phyloP scores from a whole-genome alignment of 2,888 invertebrate genomes.

The Drosophila robusta region DNA sequence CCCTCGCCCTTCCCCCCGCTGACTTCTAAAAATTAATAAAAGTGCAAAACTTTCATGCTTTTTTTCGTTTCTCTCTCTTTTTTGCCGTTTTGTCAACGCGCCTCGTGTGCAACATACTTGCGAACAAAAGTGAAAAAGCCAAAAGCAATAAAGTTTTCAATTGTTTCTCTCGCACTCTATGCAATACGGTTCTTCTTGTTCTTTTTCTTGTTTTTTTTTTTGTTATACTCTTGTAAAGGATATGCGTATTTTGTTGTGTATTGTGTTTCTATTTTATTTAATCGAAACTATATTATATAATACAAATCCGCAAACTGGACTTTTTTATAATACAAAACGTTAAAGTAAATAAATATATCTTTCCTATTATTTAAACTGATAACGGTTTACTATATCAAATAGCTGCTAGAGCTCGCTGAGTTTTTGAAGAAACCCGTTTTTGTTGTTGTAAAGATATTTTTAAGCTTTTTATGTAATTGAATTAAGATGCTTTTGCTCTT shows the following conservation, averaged over 20 bases:
- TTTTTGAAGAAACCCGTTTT: no score
- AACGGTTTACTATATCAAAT: no score
- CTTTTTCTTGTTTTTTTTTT: background rate
- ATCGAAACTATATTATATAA: no score
- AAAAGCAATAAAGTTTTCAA: constrained; percentile 78
- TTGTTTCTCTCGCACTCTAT: constrained; percentile 76
- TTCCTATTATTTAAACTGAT: no score
- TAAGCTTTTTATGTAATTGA: no score
- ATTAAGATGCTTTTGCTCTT: no score
- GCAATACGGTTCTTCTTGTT: constrained; percentile 43
- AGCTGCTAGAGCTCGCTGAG: no score
- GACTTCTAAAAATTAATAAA: constrained; percentile 76
- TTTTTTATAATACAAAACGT: no score
- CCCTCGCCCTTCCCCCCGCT: constrained; percentile 16
- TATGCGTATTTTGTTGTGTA: background rate
- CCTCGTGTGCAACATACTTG: constrained; percentile 76
- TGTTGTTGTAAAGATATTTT: no score
- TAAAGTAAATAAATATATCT: no score
- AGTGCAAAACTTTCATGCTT: constrained; percentile 64
- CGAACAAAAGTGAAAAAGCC: constrained; percentile 80
- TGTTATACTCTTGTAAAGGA: background rate
- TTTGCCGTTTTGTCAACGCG: constrained; percentile 72
- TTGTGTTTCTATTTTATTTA: background rate
- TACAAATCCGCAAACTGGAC: no score
- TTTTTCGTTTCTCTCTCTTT: constrained; percentile 27